Evolutionary conservation across 2,797 vertebrate genomes (phyloP).

Genomic region (Propithecus deckenii): DNA sequence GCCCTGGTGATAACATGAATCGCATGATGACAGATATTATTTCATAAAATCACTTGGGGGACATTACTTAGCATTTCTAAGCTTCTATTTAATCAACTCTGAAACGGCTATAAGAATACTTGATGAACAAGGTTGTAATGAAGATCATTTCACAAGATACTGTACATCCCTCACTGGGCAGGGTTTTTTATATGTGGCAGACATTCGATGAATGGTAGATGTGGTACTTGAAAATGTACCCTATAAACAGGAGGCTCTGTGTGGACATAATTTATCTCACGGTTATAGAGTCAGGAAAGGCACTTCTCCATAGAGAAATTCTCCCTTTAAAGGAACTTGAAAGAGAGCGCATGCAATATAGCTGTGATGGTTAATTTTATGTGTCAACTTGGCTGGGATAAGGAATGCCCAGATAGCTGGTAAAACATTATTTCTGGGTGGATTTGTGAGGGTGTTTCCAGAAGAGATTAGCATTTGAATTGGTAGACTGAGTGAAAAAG

Average conservation of each 20-base stretch:
- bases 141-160: neutral
- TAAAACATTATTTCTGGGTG: neutral
- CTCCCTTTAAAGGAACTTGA: neutral
- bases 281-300: neutral
- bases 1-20: neutral
- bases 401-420: neutral
- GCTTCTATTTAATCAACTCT: neutral
- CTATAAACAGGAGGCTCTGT: neutral
- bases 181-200: neutral
- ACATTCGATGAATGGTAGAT: neutral
- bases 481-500: neutral
- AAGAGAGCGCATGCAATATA: neutral
- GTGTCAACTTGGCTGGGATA: neutral
- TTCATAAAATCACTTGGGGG: neutral
- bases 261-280: neutral
- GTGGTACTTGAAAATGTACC: neutral
- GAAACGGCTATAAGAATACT: neutral
- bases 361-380: neutral
- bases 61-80: neutral
- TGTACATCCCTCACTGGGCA: neutral
- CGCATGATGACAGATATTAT: neutral
- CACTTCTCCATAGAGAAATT: neutral
- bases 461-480: neutral
- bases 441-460: neutral
- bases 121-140: neutral